A percentile compares a stretch with the other conserved stretches of the same genome.
phyloP scores from a whole-genome alignment of 2,113 vertebrate genomes.

The Ophiodon elongatus region DNA sequence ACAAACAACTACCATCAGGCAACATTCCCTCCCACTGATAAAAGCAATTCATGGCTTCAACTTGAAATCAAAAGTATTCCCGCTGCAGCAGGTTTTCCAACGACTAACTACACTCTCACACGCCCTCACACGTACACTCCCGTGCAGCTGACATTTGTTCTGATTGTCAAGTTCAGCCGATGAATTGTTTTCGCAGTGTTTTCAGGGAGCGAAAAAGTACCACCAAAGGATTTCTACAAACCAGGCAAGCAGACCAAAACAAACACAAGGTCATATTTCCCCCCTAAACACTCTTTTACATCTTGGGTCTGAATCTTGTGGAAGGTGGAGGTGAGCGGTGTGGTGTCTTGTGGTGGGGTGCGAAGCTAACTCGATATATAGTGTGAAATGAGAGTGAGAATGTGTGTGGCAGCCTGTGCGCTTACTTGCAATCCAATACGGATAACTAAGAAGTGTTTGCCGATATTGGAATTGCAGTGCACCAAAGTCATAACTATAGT shows the following conservation, averaged over 20 bases:
- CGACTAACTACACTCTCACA: not conserved
- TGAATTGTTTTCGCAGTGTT: slow-evolving; percentile 68
- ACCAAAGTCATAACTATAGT: not conserved
- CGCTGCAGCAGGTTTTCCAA: slow-evolving; percentile 12
- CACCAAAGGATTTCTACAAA: slow-evolving; percentile 67
- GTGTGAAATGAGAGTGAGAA: slow-evolving; percentile 32
- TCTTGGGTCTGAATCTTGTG: not conserved
- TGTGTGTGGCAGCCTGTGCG: slow-evolving; percentile 25
- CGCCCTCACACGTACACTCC: not conserved
- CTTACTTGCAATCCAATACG: slow-evolving; percentile 3
- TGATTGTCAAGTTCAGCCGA: slow-evolving; percentile 63
- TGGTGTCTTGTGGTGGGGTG: slow-evolving; percentile 39
- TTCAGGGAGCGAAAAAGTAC: slow-evolving; percentile 40
- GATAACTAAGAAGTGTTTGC: not conserved
- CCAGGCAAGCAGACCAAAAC: slow-evolving; percentile 75
- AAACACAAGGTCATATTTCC: slow-evolving; percentile 48
- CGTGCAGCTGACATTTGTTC: slow-evolving; percentile 6
- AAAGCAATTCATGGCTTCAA: slow-evolving; percentile 64
- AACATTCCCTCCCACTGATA: slow-evolving; percentile 60
- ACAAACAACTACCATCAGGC: slow-evolving; percentile 67
- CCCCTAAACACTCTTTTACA: not conserved
- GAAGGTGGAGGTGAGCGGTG: slow-evolving; percentile 23
- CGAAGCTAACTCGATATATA: slow-evolving; percentile 22
- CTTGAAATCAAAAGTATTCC: slow-evolving; percentile 62
- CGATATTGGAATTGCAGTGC: slow-evolving; percentile 5